Evolutionary conservation across 2,113 vertebrate species (phyloP).

Genomic region (Hippolais icterina): DNA sequence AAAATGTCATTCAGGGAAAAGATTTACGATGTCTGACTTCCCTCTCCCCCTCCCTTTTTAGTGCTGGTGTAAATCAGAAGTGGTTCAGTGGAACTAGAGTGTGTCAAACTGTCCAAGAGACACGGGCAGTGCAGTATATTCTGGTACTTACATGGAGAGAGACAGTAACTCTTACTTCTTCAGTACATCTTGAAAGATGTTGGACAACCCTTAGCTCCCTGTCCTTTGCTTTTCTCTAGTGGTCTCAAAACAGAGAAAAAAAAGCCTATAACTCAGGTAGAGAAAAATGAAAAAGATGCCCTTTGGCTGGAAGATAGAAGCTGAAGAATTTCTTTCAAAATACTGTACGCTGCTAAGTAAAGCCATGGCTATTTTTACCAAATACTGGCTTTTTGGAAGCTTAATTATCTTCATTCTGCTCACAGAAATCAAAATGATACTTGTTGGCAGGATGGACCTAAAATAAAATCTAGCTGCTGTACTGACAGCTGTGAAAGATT

Average conservation of each 20-base stretch:
- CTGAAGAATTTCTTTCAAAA: not conserved
- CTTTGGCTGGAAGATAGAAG: not conserved
- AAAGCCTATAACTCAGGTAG: not conserved
- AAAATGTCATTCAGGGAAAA: constrained; percentile 18
- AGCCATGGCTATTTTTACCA: not conserved
- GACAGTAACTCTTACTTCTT: not conserved
- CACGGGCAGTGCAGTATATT: not conserved
- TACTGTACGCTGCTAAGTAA: not conserved
- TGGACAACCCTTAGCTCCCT: not conserved
- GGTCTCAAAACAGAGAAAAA: not conserved
- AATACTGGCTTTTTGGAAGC: not conserved
- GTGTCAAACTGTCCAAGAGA: not conserved
- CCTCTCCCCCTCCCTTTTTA: not conserved
- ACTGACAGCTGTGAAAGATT: constrained; percentile 2
- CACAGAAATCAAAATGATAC: not conserved
- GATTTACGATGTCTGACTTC: not conserved
- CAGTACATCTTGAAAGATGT: not conserved
- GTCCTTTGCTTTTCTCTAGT: not conserved
- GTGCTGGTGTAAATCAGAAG: constrained; percentile 29
- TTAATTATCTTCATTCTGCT: constrained; percentile 24
- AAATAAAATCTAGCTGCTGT: not conserved
- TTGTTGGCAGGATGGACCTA: not conserved
- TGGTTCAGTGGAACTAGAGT: not conserved
- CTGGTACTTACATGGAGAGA: not conserved
- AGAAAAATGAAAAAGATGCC: not conserved